A percentile compares a stretch with the other conserved stretches of the same genome.
Conservation (phyloP, 2,888 invertebrate genomes). For the Thelaira solivaga region DNA sequence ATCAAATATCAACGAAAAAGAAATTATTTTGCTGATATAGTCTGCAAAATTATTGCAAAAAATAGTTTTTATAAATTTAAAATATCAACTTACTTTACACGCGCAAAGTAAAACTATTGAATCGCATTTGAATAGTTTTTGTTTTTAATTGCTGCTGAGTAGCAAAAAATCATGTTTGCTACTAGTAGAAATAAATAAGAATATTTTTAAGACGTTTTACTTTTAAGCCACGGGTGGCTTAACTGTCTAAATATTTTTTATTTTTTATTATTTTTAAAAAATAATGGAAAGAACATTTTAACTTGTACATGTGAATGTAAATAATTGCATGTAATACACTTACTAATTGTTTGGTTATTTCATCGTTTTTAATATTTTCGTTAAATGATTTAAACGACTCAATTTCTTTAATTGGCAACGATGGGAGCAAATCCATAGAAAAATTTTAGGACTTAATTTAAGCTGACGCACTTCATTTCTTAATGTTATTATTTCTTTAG, state of each 20-base stretch:
- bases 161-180: not conserved
- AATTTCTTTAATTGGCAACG: no score
- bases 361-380: no score
- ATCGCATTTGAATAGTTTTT: not conserved
- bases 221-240: not conserved
- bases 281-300: not conserved
- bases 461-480: no score
- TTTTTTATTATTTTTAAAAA: not conserved
- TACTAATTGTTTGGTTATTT: no score
- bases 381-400: no score
- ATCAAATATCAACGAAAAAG: no score
- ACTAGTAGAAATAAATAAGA: not conserved
- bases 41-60: not conserved
- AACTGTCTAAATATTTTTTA: not conserved
- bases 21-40: not conserved
- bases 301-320: not conserved
- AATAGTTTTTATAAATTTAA: not conserved
- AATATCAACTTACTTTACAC: not conserved
- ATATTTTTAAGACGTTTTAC: not conserved
- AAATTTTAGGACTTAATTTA: no score
- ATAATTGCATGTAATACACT: no score
- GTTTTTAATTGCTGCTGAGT: not conserved
- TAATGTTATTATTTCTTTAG: no score
- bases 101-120: not conserved
- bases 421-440: no score